These are phyloP conservation scores for Varanus salvator DNA, from an alignment of 2,113 vertebrate species.

Conservation along the genomic window DNA sequence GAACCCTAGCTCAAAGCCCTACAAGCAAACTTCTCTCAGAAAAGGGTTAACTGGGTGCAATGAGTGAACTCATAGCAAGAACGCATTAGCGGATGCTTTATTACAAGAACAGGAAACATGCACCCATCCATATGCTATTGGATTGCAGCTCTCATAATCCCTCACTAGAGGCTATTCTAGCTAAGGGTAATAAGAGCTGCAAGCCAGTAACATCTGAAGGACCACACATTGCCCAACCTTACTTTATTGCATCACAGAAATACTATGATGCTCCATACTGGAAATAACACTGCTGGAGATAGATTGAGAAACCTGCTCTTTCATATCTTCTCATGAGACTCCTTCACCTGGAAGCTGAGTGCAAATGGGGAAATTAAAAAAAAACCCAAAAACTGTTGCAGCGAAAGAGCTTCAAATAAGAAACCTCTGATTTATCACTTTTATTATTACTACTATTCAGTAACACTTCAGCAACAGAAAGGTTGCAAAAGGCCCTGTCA, in stretches of 20 bases:
- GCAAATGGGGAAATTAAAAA: neutral
- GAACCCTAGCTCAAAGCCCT: neutral
- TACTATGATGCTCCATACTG: neutral
- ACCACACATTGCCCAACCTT: neutral
- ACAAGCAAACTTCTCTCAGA: neutral
- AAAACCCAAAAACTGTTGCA: neutral
- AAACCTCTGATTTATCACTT: neutral
- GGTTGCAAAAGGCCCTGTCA: neutral
- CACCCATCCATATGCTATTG: neutral
- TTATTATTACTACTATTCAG: neutral
- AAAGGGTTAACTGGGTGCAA: neutral
- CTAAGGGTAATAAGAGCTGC: too few relatives aligned
- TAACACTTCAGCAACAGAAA: neutral
- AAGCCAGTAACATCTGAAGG: too few relatives aligned
- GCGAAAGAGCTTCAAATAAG: neutral
- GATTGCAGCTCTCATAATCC: too few relatives aligned
- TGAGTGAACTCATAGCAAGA: neutral
- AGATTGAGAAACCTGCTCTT: neutral
- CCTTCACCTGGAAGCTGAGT: neutral
- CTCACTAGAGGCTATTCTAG: too few relatives aligned
- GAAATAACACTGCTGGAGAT: neutral
- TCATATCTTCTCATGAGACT: neutral
- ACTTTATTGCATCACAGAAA: neutral
- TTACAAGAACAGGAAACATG: neutral
- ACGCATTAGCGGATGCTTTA: neutral